phyloP scores from a whole-genome alignment of 1,140 invertebrate species.

The Eupeodes corollae region DNA sequence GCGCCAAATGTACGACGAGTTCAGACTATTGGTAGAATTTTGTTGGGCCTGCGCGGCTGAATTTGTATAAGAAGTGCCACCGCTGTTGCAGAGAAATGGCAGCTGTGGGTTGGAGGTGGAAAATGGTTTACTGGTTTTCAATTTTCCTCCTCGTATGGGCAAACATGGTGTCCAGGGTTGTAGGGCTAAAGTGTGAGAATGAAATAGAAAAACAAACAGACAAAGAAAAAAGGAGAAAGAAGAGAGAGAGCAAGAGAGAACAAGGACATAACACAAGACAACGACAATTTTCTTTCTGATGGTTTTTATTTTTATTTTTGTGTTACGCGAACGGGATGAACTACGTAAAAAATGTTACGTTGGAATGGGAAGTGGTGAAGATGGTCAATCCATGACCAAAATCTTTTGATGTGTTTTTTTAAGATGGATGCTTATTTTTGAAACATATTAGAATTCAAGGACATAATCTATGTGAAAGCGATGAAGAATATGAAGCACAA shows the following conservation, averaged over 20 bases:
- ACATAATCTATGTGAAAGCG: too few species aligned
- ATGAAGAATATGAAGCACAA: too few species aligned
- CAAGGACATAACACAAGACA: conserved; percentile 7
- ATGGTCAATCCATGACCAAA: too few species aligned
- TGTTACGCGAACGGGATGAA: too few species aligned
- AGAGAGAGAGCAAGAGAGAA: conserved; percentile 23
- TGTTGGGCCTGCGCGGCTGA: conserved; percentile 13
- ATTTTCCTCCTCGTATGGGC: conserved; percentile 35
- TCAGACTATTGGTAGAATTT: conserved; percentile 28
- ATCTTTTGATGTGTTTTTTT: too few species aligned
- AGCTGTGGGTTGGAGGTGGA: conserved; percentile 37
- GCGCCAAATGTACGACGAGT: conserved; percentile 37
- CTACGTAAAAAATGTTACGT: too few species aligned
- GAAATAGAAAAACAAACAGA: conserved; percentile 11
- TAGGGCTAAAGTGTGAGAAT: conserved; percentile 19
- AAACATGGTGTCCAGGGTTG: conserved; percentile 37
- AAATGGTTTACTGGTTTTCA: conserved; percentile 37
- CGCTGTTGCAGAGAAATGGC: conserved; percentile 24
- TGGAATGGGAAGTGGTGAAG: too few species aligned
- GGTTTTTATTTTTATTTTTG: neutral
- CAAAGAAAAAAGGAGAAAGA: conserved; percentile 31
- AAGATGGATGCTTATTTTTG: too few species aligned
- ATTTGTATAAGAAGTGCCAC: conserved; percentile 11
- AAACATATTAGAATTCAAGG: too few species aligned
- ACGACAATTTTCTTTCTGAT: conserved; percentile 10